Conservation (phyloP, 2,888 invertebrate species). For the Platycnemis pennipes region DNA sequence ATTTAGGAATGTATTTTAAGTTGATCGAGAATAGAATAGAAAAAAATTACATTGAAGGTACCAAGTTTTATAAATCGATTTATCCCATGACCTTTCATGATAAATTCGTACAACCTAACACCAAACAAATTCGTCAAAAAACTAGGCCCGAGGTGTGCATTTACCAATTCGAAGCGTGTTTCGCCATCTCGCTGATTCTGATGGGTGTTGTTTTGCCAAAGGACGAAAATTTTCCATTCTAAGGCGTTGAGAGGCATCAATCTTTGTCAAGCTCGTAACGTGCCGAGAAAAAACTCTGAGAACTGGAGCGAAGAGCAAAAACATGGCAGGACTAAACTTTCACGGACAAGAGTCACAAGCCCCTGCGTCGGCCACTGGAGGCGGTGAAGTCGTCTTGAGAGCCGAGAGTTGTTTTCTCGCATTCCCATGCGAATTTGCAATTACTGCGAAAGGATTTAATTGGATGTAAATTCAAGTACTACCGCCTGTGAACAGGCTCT, state of each 20-base stretch:
- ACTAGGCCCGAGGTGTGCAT: not conserved
- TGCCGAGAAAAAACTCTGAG: not conserved
- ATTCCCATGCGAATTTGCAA: not conserved
- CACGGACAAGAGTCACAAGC: not conserved
- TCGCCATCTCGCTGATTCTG: not conserved
- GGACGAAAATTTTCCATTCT: not conserved
- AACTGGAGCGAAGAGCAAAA: not conserved
- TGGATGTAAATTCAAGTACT: not conserved
- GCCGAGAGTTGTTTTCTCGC: not conserved
- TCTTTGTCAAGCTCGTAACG: not conserved
- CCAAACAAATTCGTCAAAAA: not conserved
- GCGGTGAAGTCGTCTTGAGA: not conserved
- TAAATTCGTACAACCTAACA: not conserved
- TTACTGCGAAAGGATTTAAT: not conserved
- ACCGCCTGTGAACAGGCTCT: too few species aligned
- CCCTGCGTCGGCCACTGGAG: not conserved
- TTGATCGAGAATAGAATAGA: too few species aligned
- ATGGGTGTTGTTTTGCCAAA: not conserved
- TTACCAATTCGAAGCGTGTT: not conserved
- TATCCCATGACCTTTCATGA: too few species aligned
- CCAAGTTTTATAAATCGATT: too few species aligned
- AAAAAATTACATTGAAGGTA: too few species aligned
- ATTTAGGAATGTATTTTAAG: too few species aligned
- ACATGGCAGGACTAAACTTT: not conserved
- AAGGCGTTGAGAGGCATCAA: not conserved